Evolutionary conservation across 2,113 vertebrate species (phyloP), one percentile per base, ranked within the genome.

Genomic region (Crypturellus undulatus): DNA sequence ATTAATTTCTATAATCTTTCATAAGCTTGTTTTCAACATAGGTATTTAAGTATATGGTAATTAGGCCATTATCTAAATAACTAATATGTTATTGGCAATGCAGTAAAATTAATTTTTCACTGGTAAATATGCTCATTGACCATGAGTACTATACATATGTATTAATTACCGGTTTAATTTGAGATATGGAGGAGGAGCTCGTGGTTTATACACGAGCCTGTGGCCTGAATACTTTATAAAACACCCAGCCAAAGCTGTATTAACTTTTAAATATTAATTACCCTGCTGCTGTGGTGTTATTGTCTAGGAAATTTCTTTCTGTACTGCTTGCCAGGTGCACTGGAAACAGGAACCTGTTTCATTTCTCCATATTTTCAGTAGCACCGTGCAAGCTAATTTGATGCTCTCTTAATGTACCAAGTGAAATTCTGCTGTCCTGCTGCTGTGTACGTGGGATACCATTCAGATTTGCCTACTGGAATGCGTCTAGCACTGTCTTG

Each of bases 181-280:
- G 62, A 92, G 49, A 52, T 62, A 18, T 3, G 38, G 22, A 81
- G 34, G 59, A 60, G 14, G 59, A 60, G 14, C 36, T 92, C 10
- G 34, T 26, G 13, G 10, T 64, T n/a, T 63, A 49, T 90, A 84
- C 77, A 59, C 79, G 38, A 38, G 38, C 12, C 78, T 67, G 26
- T 38, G 38, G 45, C 28, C 19, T 42, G 58, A 87, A 63, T 42
- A 38, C 40, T 67, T 84, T 32, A 59, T 79, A 79, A 92, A 93
- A 25, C 25, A 54, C 3, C 40, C 3, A 72, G 12, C 3, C 3
- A 82, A 72, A 9, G 32, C 28, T 63, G 16, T 22, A 42, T 72
- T 81, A 84, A 71, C 67, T 87, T 71, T 87, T 36, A 87, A 77
- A 77, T 63, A n/a, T 47, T 52, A 36, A 42, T 78, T 93, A 86